A percentile compares a stretch with the other conserved stretches of the same genome.
These are phyloP conservation scores for Sanderia malayensis DNA, from an alignment of 30 jellyfish, hydroid and myxozoan species.

Conservation along the genomic window DNA sequence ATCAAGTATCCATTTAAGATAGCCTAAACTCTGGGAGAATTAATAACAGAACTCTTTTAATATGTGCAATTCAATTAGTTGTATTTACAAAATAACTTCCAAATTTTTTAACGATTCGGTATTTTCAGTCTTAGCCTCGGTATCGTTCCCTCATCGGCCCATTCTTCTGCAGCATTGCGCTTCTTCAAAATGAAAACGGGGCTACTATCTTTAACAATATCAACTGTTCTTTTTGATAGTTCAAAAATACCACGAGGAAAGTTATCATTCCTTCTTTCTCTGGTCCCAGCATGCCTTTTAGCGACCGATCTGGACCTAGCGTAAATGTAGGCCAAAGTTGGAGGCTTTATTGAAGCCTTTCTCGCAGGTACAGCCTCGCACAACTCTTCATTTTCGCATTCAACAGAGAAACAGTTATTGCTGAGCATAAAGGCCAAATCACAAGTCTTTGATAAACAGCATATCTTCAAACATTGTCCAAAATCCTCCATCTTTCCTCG, in stretches of 20 bases:
- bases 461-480: conserved; percentile 74
- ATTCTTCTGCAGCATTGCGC: conserved; percentile 9
- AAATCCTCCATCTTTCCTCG: conserved; percentile 80
- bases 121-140: conserved; percentile 5
- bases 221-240: conserved; percentile 11
- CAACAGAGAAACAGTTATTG: conserved; percentile 87
- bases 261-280: not conserved
- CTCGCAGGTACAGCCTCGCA: conserved; percentile 94
- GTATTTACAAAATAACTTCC: no score
- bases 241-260: not conserved
- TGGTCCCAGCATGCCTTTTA: conserved; percentile 25
- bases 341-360: conserved; percentile 55
- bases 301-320: conserved; percentile 58
- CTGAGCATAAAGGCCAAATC: conserved; percentile 90
- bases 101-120: conserved; percentile 2
- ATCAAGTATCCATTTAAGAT: no score
- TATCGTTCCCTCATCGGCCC: conserved; percentile 7
- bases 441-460: conserved; percentile 76
- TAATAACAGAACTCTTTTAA: no score
- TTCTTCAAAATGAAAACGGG: conserved; percentile 12
- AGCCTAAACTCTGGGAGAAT: no score
- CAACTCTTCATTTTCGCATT: conserved; percentile 63
- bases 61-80: no score
- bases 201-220: not conserved
- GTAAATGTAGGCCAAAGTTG: conserved; percentile 73